Base-by-base conservation (phyloP, 2,797 vertebrate genomes). In the Sebastes variabilis region DNA sequence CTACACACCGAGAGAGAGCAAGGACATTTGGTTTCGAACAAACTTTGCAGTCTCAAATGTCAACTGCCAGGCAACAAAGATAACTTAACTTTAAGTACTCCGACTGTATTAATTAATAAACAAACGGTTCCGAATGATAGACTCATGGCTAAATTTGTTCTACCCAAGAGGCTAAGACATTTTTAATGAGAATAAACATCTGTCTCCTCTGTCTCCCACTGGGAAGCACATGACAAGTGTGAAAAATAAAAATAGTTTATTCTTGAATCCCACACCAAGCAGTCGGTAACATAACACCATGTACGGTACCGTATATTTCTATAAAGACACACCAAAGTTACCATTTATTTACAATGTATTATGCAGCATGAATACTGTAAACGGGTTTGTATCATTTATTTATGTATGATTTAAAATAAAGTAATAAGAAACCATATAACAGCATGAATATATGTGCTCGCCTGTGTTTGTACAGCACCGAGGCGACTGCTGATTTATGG, bases 111-210 rank as follows among this genome's bases (percentile, higher is more conserved):
- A 72, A 73, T 78, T 78, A 72, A 78, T 87, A 87, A 85, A 81
- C 75, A 81, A 81, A 84, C 11, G 77, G 82, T 89, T 88, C 90
- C 71, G 0, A 87, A 73, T 85, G 79, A 86, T 46, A 38, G 80
- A 89, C 74, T 86, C 60, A 18, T 79, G 77, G 81, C 85, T 92
- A 90, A 87, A 90, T 91, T 71, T 90, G 78, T 84, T 87, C 83
- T 14, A 76, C 91, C 81, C 91, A 81, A 76, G 90, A 84, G 90
- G 81, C 77, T 8, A 7, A 74, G 80, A 60, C 59, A 59, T 62
- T 90, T 92, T 92, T 92, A 91, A 93, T 92, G 89, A 91, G 90
- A 85, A 85, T 42, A 70, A 92, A 93, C 91, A 92, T 90, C 90
- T 92, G 91, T 85, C 81, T 87, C 38, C 55, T 74, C 68, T 74